Evolutionary conservation across 2,888 invertebrate species (phyloP).

Genomic region (Cacoxenus indagator): DNA sequence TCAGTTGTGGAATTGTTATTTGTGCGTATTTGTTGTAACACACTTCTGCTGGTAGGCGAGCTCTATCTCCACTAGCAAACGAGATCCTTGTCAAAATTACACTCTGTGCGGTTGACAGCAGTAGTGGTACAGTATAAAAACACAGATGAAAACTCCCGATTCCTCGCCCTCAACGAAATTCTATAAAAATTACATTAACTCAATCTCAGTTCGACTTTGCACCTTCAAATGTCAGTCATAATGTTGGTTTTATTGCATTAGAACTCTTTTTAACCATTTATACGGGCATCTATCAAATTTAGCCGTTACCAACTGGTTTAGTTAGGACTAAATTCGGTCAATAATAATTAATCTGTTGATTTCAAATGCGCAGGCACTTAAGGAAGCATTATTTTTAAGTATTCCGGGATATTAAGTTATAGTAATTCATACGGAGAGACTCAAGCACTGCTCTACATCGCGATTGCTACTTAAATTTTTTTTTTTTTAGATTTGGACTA

Average conservation of each 20-base stretch:
- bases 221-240: neutral
- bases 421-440: too few species aligned
- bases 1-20: neutral
- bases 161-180: neutral
- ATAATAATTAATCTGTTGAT: too few species aligned
- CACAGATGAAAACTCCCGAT: neutral
- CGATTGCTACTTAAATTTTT: too few species aligned
- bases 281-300: too few species aligned
- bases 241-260: neutral
- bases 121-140: neutral
- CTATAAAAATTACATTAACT: neutral
- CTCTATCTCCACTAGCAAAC: neutral
- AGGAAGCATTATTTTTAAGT: too few species aligned
- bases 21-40: constrained; percentile 11
- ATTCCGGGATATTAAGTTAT: too few species aligned
- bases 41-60: constrained; percentile 12
- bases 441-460: too few species aligned
- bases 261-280: neutral
- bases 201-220: neutral
- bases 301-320: too few species aligned
- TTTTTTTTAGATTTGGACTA: too few species aligned
- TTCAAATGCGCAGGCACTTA: too few species aligned
- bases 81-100: constrained; percentile 2
- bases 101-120: neutral
- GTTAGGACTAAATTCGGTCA: too few species aligned